Conservation (phyloP, 2,888 invertebrate genomes). For the Sympetrum striolatum region DNA sequence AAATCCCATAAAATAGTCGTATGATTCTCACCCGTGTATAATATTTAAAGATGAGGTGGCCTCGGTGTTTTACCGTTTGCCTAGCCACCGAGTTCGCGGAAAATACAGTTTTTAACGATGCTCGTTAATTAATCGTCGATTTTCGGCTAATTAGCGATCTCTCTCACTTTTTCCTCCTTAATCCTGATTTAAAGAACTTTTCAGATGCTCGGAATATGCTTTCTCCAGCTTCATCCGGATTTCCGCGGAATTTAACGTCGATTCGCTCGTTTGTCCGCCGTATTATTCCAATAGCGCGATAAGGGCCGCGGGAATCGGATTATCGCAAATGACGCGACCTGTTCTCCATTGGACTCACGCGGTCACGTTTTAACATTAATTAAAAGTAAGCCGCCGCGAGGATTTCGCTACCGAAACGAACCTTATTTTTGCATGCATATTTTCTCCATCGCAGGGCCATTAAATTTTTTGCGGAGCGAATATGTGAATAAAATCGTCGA, state of each 20-base stretch:
- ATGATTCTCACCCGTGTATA: too few species aligned
- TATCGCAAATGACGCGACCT: not conserved
- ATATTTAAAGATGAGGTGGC: too few species aligned
- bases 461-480: too few species aligned
- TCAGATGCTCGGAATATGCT: not conserved
- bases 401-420: not conserved
- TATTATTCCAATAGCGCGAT: not conserved
- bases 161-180: too few species aligned
- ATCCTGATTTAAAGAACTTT: too few species aligned
- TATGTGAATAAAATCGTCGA: too few species aligned
- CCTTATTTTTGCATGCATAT: not conserved
- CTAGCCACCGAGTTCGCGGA: too few species aligned
- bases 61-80: too few species aligned
- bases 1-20: too few species aligned
- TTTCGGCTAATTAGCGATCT: too few species aligned
- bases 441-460: not conserved
- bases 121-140: too few species aligned
- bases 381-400: not conserved
- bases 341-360: not conserved
- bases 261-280: not conserved
- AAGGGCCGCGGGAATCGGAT: not conserved
- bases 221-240: not conserved
- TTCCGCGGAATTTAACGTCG: not conserved
- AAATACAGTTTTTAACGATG: too few species aligned
- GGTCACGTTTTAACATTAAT: not conserved